Percentiles rank a stretch among this genome's conserved stretches.
Conservation (phyloP, 2,113 vertebrate species). For the Oreochromis aureus region DNA sequence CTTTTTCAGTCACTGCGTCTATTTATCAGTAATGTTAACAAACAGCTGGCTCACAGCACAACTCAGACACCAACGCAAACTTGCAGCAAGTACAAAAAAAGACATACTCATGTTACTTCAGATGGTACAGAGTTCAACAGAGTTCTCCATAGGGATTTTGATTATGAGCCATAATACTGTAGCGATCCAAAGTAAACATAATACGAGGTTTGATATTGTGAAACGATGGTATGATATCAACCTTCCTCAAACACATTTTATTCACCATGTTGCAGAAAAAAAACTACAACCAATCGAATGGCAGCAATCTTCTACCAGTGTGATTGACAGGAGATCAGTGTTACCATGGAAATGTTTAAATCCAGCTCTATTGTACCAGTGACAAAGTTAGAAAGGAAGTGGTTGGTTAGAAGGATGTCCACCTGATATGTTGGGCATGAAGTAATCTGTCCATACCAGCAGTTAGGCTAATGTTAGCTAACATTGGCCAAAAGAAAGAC, state of each 20-base stretch:
- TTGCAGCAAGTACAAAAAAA: background rate
- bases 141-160: background rate
- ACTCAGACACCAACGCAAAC: background rate
- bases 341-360: background rate
- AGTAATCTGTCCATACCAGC: background rate
- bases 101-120: background rate
- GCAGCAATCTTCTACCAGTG: background rate
- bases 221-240: background rate
- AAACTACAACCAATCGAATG: background rate
- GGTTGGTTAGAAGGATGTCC: background rate
- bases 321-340: background rate
- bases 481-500: background rate
- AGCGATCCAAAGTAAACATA: background rate
- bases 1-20: background rate
- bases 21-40: background rate
- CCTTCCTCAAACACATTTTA: background rate
- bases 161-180: background rate
- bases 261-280: background rate
- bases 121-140: background rate
- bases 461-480: background rate
- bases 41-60: background rate
- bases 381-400: background rate
- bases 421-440: fast-evolving
- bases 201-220: background rate
- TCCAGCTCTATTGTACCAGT: background rate